These are phyloP conservation scores for Drosophila eohydei DNA, from an alignment of 2,888 invertebrate genomes.

Conservation along the genomic window DNA sequence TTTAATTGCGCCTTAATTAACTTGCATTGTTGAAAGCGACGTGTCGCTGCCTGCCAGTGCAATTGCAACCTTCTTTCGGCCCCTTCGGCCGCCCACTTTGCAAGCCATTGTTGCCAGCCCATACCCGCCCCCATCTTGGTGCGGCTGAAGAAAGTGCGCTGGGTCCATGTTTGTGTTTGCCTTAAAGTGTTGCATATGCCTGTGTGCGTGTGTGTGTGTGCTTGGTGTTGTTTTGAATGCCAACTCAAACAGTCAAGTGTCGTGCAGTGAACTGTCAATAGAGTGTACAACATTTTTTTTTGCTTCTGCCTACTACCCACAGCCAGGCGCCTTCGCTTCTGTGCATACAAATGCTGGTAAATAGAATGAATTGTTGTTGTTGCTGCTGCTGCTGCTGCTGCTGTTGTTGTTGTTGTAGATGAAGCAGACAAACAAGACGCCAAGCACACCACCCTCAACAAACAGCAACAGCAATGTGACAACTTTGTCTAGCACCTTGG, in stretches of 20 bases:
- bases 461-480: constrained; percentile 25
- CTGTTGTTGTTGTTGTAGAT: constrained; percentile 44
- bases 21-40: constrained; percentile 72
- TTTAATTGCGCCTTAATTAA: constrained; percentile 78
- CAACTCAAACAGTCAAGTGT: constrained; percentile 79
- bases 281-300: constrained; percentile 63
- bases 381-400: constrained; percentile 19
- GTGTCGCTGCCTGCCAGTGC: constrained; percentile 49
- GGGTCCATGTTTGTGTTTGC: constrained; percentile 58
- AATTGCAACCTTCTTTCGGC: constrained; percentile 17
- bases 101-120: neutral
- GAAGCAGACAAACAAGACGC: constrained; percentile 62
- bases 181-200: constrained; percentile 55
- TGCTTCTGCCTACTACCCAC: neutral
- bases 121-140: constrained; percentile 11
- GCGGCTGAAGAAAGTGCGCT: constrained; percentile 60
- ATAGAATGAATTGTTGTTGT: constrained; percentile 50
- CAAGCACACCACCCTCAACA: constrained; percentile 18
- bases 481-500: constrained; percentile 57
- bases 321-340: constrained; percentile 11
- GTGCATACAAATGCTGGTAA: constrained; percentile 56
- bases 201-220: constrained; percentile 29
- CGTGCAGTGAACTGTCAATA: constrained; percentile 79
- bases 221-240: constrained; percentile 71
- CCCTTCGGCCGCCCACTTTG: neutral